Percentiles rank a stretch among this genome's conserved stretches.
Conservation (phyloP, 2,113 vertebrate genomes). For the Silurus glanis region DNA sequence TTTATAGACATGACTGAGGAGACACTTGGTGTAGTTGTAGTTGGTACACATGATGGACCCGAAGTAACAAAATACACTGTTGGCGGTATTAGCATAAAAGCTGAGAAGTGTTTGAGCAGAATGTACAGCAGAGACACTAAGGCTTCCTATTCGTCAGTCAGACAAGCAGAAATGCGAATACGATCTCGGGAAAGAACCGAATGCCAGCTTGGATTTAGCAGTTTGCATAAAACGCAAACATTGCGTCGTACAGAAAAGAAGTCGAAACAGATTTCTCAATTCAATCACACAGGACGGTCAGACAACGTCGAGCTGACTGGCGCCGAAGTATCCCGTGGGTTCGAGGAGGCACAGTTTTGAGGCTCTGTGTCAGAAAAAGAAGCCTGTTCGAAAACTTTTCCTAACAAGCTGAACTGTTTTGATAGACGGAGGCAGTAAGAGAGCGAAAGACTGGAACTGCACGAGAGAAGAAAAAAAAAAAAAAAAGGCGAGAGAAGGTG, state of each 20-base stretch:
- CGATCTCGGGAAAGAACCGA: not conserved
- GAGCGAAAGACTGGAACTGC: slow-evolving; percentile 12
- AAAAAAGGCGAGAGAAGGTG: not conserved
- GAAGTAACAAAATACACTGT: not conserved
- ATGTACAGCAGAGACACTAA: too few relatives aligned
- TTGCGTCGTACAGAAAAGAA: not conserved
- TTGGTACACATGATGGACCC: too few relatives aligned
- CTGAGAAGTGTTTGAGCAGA: not conserved
- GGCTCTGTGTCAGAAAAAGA: slow-evolving; percentile 7
- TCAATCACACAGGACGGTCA: not conserved
- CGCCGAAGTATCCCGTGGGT: not conserved
- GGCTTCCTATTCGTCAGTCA: too few relatives aligned
- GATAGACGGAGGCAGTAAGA: not conserved
- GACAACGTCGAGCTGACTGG: not conserved
- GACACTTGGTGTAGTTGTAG: too few relatives aligned
- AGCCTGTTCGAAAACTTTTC: slow-evolving; percentile 36
- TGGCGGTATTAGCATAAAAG: not conserved
- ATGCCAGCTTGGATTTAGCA: not conserved
- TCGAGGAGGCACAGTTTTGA: slow-evolving; percentile 3
- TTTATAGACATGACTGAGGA: too few relatives aligned
- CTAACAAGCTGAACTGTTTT: slow-evolving; percentile 21
- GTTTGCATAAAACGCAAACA: not conserved
- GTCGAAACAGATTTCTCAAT: slow-evolving; percentile 2
- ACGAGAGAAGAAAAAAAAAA: too few relatives aligned
- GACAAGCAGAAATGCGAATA: not conserved